phyloP scores from a whole-genome alignment of 2,113 vertebrate genomes.

The Platanista minor region DNA sequence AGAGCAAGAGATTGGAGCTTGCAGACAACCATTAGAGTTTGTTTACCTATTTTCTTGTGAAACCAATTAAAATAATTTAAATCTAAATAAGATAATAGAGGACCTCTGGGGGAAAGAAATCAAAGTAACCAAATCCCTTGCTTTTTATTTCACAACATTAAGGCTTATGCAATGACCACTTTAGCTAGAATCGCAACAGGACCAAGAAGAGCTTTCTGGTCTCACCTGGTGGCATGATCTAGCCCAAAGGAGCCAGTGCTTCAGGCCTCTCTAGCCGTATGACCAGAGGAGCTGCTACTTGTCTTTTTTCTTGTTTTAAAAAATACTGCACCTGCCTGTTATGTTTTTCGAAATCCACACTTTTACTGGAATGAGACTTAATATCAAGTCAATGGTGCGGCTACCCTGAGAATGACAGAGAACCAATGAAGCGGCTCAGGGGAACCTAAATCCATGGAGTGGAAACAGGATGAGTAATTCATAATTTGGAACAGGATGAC shows the following conservation, averaged over 20 bases:
- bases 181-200: neutral
- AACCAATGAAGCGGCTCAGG: neutral
- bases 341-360: neutral
- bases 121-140: neutral
- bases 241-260: neutral
- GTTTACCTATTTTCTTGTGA: conserved; percentile 45
- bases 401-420: neutral
- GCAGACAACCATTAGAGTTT: conserved; percentile 7
- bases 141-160: neutral
- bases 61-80: conserved; percentile 55
- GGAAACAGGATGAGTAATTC: neutral
- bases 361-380: neutral
- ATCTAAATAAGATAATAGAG: neutral
- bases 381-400: neutral
- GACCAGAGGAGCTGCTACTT: neutral
- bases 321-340: neutral
- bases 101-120: neutral
- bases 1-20: neutral
- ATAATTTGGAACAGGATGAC: neutral
- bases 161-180: neutral
- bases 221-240: neutral
- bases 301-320: neutral
- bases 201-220: neutral
- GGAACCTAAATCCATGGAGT: neutral
- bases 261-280: neutral